Percentiles rank a stretch among this genome's conserved stretches.
These are phyloP conservation scores for Drosophila burlai DNA, from an alignment of 1,140 invertebrate species.

Conservation along the genomic window DNA sequence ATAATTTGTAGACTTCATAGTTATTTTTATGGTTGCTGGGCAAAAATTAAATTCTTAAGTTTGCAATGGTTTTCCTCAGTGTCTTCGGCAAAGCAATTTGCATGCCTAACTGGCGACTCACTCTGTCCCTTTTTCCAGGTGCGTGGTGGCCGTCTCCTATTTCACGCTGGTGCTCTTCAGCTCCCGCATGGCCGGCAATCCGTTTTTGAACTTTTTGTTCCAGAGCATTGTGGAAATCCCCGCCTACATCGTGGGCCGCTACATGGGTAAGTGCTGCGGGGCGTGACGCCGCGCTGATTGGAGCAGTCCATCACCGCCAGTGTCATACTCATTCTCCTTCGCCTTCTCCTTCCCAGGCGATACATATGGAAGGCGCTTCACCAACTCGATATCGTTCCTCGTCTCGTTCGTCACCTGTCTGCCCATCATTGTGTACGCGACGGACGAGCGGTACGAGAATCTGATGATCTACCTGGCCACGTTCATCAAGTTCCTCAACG, in stretches of 20 bases:
- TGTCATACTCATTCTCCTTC: slow-evolving; percentile 10
- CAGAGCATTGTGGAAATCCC: slow-evolving; percentile 88
- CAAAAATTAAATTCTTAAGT: neutral
- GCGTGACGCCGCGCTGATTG: slow-evolving; percentile 51
- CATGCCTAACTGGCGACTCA: slow-evolving; percentile 64
- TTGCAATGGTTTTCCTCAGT: neutral
- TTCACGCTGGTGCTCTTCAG: slow-evolving; percentile 88
- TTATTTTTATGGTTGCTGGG: too few relatives aligned
- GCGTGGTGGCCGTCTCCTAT: slow-evolving; percentile 87
- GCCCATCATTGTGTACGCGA: slow-evolving; percentile 84
- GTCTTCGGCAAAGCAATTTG: slow-evolving; percentile 56
- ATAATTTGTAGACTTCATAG: too few relatives aligned
- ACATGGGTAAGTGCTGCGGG: slow-evolving; percentile 75
- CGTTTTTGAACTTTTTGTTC: slow-evolving; percentile 89
- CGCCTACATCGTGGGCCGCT: slow-evolving; percentile 85
- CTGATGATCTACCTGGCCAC: slow-evolving; percentile 86
- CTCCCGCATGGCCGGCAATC: slow-evolving; percentile 88
- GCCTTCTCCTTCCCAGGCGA: slow-evolving; percentile 74
- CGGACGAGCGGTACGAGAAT: slow-evolving; percentile 79
- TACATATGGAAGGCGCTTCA: slow-evolving; percentile 86
- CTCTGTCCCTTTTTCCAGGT: slow-evolving; percentile 84
- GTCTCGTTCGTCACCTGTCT: slow-evolving; percentile 85
- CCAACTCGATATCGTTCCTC: slow-evolving; percentile 85
- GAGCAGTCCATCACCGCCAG: slow-evolving; percentile 35
- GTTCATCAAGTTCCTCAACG: slow-evolving; percentile 88